These are phyloP conservation scores for Rhinichthys osculus DNA, from an alignment of 2,797 vertebrate species.

Conservation along the genomic window DNA sequence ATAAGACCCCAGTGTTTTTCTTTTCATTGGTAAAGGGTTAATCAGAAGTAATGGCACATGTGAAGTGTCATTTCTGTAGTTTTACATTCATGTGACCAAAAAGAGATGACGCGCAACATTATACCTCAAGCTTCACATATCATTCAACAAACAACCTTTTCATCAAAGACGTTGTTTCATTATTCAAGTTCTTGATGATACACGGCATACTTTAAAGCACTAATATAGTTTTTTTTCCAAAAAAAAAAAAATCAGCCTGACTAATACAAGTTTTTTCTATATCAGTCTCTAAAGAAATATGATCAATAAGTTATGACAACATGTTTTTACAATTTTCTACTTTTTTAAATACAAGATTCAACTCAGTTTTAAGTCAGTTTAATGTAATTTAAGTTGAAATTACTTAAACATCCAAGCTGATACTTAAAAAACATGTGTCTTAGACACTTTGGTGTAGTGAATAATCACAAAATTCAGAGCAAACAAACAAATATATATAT, in stretches of 20 bases:
- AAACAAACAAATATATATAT: not conserved
- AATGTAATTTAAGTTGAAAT: no score
- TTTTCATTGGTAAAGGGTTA: not conserved
- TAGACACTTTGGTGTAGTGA: not conserved
- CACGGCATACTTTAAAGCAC: not conserved
- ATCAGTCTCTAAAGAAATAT: not conserved
- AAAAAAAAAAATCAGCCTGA: no score
- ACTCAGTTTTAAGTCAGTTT: no score
- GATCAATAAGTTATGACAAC: not conserved
- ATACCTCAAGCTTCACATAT: not conserved
- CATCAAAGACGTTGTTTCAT: not conserved
- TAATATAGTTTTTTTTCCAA: no score
- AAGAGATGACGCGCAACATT: not conserved
- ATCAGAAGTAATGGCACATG: not conserved
- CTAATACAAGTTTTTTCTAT: no score
- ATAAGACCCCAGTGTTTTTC: not conserved
- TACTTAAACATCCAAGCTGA: not conserved
- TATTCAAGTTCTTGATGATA: not conserved
- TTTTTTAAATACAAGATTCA: no score
- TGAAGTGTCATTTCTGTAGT: not conserved
- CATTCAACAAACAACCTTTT: not conserved
- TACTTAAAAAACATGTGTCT: not conserved
- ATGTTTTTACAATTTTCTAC: not conserved
- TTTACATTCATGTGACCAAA: not conserved
- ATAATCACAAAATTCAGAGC: not conserved